Evolutionary conservation across 2,888 invertebrate species (phyloP), one percentile per base, ranked within the genome.

Genomic region (Luffia ferchaultella): DNA sequence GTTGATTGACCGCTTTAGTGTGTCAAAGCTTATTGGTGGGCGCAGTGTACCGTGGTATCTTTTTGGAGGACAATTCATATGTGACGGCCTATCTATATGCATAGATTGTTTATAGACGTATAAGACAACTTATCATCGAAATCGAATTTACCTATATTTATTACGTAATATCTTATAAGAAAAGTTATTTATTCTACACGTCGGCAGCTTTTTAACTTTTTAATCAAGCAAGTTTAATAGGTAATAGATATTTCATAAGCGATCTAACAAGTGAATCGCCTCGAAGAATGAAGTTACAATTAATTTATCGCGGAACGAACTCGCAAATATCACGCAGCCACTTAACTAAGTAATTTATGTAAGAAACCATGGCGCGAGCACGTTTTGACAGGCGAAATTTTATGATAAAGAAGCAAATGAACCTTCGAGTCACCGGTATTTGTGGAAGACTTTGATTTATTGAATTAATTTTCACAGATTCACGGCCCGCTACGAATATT

Each of bases 401-500:
- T 65, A 65, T 61, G 71, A 67, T 62, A 58, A n/a, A 15, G 44
- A 30, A 20, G 16, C 18, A 67, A 70, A 70, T 67, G 61, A 69
- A 70, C 63, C 70, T 66, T 60, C 56, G 55, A 62, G 66, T 67
- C 64, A 62, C 66, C 64, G 65, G 67, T 72, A 70, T 73, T 73
- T 70, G 67, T 58, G 65, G 63, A 62, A 60, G 58, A 58, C 59
- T 56, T 62, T 74, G 76, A 78, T 76, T 76, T 78, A 79, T 79
- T 70, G 69, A 77, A 78, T 78, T 75, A 79, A 78, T 78, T 76
- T 76, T 67, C 64, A 64, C 67, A 75, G 73, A 72, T 73, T 73
- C 70, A 68, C 66, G 69, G 63, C 66, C 61, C 54, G 64, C 65
- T 59, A 54, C 63, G 76, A 77, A 79, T 76, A 76, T 73, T 73